These are phyloP conservation scores for Rhinolophus ferrumequinum DNA, from an alignment of 2,113 vertebrate species.

Conservation along the genomic window DNA sequence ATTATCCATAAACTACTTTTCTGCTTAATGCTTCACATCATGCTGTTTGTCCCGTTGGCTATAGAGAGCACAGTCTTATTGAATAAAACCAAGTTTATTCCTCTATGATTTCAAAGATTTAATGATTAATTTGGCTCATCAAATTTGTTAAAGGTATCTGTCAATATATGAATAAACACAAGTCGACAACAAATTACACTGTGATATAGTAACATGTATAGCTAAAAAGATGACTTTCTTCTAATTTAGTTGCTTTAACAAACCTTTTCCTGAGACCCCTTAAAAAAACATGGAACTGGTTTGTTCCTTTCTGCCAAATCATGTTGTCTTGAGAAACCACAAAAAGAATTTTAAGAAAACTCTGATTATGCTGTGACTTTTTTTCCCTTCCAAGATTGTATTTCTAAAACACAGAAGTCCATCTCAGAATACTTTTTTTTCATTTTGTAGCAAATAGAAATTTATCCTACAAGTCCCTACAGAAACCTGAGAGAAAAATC, in stretches of 20 bases:
- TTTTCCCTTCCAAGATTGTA: constrained; percentile 26
- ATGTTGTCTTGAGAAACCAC: constrained; percentile 16
- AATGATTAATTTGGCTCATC: background rate
- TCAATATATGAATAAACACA: background rate
- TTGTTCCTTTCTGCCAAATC: constrained; percentile 5
- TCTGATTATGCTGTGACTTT: background rate
- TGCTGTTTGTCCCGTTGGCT: background rate
- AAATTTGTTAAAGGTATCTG: constrained; percentile 22
- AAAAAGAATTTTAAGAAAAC: constrained; percentile 42
- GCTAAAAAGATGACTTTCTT: background rate
- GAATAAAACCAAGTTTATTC: background rate
- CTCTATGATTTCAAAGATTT: background rate
- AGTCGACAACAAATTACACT: background rate
- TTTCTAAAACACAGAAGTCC: constrained; percentile 61
- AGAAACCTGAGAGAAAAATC: constrained; percentile 75
- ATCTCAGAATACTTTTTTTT: background rate
- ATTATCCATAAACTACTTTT: background rate
- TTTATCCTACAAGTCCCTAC: constrained; percentile 65
- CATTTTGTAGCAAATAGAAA: constrained; percentile 72
- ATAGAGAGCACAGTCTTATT: background rate
- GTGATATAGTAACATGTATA: background rate
- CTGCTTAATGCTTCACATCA: background rate
- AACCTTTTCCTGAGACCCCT: background rate
- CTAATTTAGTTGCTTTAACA: background rate
- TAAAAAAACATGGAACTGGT: background rate